Evolutionary conservation across 2,797 vertebrate species (phyloP).

Genomic region (Coregonus ussuriensis): DNA sequence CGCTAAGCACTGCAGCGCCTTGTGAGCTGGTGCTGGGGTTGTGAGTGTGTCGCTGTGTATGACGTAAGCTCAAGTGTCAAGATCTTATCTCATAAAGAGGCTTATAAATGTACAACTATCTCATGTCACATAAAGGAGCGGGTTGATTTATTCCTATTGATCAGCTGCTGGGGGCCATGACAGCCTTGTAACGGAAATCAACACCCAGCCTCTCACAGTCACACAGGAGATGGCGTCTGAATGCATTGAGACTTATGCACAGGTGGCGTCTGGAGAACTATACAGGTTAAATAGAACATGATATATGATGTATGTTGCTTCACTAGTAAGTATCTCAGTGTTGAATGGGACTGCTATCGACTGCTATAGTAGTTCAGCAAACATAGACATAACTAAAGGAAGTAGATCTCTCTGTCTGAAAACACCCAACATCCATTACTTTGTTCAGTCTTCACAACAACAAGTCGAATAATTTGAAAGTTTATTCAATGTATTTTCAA

Average conservation of each 20-base stretch:
- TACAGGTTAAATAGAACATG: slow-evolving; percentile 67
- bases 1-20: slow-evolving; percentile 46
- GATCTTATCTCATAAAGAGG: slow-evolving; percentile 80
- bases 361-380: not conserved
- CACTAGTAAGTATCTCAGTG: slow-evolving; percentile 57
- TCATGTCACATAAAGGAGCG: slow-evolving; percentile 75
- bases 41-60: slow-evolving; percentile 5
- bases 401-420: slow-evolving; percentile 11
- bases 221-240: slow-evolving; percentile 55
- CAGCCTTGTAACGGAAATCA: slow-evolving; percentile 78
- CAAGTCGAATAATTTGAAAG: slow-evolving; percentile 57
- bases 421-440: slow-evolving; percentile 21
- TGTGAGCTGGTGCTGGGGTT: not conserved
- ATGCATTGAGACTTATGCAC: slow-evolving; percentile 51
- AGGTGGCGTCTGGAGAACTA: slow-evolving; percentile 44
- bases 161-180: slow-evolving; percentile 69
- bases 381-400: slow-evolving; percentile 55
- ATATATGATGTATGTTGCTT: slow-evolving; percentile 68
- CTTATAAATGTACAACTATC: slow-evolving; percentile 80
- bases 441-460: slow-evolving; percentile 38
- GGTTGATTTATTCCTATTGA: slow-evolving; percentile 81
- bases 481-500: slow-evolving; percentile 56
- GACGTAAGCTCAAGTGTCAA: slow-evolving; percentile 72
- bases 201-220: slow-evolving; percentile 60
- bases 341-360: slow-evolving; percentile 37